Evolutionary conservation across 2,888 invertebrate species (phyloP).

Genomic region (Chouioia cunea): DNA sequence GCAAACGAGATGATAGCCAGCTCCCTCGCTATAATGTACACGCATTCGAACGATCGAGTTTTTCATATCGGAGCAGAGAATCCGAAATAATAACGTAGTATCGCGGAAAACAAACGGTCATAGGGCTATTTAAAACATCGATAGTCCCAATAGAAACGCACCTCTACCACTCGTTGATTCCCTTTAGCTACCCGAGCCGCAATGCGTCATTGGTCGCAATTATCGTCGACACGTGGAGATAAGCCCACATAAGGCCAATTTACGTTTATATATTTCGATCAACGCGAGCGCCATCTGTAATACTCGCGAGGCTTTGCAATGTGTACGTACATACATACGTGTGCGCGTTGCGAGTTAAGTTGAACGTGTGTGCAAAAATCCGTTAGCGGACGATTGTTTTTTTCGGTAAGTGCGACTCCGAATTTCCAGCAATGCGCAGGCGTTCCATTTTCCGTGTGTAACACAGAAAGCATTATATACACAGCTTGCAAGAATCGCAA

Average conservation of each 20-base stretch:
- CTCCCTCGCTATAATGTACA: no score
- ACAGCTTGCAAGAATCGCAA: neutral
- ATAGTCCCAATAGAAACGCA: neutral
- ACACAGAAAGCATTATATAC: neutral
- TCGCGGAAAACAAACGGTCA: no score
- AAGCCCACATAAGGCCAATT: slow-evolving; percentile 35
- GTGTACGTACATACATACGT: neutral
- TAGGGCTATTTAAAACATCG: slow-evolving; percentile 21
- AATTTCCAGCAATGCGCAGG: no score
- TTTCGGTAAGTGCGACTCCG: neutral
- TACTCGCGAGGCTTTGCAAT: neutral
- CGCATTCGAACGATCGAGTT: no score
- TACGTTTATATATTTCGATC: neutral
- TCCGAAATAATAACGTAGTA: no score
- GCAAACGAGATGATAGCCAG: no score
- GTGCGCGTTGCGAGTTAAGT: neutral
- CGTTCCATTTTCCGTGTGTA: neutral
- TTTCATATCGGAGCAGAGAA: no score
- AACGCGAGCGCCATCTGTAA: slow-evolving; percentile 4
- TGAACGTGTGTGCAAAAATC: slow-evolving; percentile 11
- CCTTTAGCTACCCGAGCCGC: neutral
- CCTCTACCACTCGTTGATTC: neutral
- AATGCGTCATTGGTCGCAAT: slow-evolving; percentile 2
- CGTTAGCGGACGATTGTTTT: slow-evolving; percentile 24
- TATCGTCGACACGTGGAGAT: slow-evolving; percentile 13